These are phyloP conservation scores for Lamproptera curius DNA, from an alignment of 2,888 invertebrate species.

Conservation along the genomic window DNA sequence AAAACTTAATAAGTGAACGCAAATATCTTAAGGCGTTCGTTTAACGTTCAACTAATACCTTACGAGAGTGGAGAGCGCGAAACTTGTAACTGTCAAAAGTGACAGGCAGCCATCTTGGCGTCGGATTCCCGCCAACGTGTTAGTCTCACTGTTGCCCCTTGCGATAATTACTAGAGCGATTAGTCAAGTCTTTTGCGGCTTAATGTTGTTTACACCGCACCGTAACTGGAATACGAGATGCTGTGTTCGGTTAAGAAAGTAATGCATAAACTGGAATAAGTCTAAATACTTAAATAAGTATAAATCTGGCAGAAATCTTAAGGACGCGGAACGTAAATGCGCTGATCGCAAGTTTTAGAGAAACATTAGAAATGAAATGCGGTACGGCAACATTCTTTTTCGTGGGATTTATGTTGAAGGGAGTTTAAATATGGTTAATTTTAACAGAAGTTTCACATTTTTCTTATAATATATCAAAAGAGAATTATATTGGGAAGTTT, in stretches of 20 bases:
- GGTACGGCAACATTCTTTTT: too few species aligned
- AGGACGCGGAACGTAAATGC: too few species aligned
- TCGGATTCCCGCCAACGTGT: conserved; percentile 40
- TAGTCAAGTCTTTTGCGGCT: conserved; percentile 49
- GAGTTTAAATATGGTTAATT: too few species aligned
- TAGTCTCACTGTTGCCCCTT: conserved; percentile 51
- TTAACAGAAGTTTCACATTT: too few species aligned
- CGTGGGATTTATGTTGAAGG: too few species aligned
- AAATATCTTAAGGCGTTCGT: background rate
- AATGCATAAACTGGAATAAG: background rate
- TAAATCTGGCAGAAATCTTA: too few species aligned
- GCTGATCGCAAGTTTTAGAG: too few species aligned
- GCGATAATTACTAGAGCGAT: conserved; percentile 63
- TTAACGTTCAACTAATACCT: conserved; percentile 4
- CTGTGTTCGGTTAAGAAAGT: background rate
- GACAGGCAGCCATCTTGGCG: conserved; percentile 66
- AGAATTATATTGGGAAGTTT: too few species aligned
- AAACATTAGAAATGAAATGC: too few species aligned
- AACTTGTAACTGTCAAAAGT: conserved; percentile 64
- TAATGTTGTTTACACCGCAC: conserved; percentile 20
- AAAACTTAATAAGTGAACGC: background rate
- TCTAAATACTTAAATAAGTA: too few species aligned
- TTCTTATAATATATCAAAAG: too few species aligned
- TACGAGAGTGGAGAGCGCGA: conserved; percentile 41
- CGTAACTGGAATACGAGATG: conserved; percentile 2